Percentiles rank a stretch among this genome's conserved stretches.
Conservation (phyloP, 1,140 invertebrate species). For the Pseudomyrmex cubaensis region DNA sequence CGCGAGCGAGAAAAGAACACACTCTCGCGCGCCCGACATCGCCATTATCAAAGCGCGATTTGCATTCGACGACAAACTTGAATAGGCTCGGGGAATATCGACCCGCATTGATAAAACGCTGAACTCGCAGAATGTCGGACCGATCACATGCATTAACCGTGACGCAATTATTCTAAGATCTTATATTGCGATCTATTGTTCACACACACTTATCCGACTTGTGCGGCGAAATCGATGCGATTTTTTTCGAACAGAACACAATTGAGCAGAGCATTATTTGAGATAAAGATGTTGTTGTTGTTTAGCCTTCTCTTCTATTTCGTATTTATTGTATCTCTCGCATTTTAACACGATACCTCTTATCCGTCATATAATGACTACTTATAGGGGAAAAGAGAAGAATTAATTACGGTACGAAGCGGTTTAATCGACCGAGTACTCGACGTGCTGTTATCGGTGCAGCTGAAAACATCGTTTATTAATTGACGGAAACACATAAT, state of each 20-base stretch:
- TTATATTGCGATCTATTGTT: constrained; percentile 29
- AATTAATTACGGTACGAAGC: constrained; percentile 24
- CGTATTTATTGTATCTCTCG: neutral
- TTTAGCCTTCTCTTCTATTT: neutral
- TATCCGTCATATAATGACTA: too few species aligned
- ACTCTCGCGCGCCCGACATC: neutral
- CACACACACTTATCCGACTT: neutral
- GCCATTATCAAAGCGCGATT: constrained; percentile 13
- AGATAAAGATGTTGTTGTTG: neutral
- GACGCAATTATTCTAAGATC: constrained; percentile 5
- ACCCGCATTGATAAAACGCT: constrained; percentile 5
- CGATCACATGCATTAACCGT: neutral
- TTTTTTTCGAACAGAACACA: neutral
- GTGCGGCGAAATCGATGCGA: neutral
- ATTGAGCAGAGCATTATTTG: neutral
- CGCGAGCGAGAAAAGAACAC: neutral
- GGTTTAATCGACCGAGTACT: constrained; percentile 14
- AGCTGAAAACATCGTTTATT: constrained; percentile 41
- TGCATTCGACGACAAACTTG: constrained; percentile 7
- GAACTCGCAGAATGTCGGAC: neutral
- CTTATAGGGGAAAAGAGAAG: neutral
- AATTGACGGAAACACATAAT: constrained; percentile 51
- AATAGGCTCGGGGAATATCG: neutral
- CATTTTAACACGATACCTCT: neutral
- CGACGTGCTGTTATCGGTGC: constrained; percentile 22